phyloP scores from a whole-genome alignment of 2,888 invertebrate genomes.

The Aromia moschata region DNA sequence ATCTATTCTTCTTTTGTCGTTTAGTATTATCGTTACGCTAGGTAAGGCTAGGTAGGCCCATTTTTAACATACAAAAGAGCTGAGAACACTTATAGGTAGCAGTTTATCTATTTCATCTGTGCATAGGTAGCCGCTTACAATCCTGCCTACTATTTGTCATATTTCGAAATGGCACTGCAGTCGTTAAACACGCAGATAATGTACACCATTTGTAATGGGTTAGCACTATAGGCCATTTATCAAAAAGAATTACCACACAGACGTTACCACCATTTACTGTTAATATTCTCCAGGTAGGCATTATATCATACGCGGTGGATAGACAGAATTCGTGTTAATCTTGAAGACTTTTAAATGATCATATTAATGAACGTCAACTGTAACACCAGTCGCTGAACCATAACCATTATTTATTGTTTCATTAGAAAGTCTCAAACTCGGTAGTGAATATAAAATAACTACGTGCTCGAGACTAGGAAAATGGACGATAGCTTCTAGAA shows the following conservation, averaged over 20 bases:
- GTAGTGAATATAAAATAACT: constrained; percentile 31
- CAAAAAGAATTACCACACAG: neutral
- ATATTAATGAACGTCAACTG: constrained; percentile 13
- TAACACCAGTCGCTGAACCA: constrained; percentile 30
- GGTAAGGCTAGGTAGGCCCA: no score
- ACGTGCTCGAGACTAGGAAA: constrained; percentile 35
- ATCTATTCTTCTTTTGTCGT: no score
- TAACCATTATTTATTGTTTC: constrained; percentile 29
- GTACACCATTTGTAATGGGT: neutral
- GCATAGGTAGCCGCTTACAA: no score
- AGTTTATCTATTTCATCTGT: no score
- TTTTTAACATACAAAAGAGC: no score
- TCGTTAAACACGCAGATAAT: neutral
- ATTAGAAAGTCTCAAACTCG: constrained; percentile 23
- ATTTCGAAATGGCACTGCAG: no score
- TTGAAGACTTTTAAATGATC: neutral
- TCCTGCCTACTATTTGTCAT: no score
- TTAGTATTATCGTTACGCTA: no score
- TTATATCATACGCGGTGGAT: neutral
- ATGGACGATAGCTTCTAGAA: constrained; percentile 24
- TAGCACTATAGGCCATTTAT: neutral
- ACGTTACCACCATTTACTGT: neutral
- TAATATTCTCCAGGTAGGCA: neutral
- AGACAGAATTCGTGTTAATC: constrained; percentile 1
- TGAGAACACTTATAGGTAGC: no score